Percentiles rank a stretch among this genome's conserved stretches.
These are phyloP conservation scores for Lamellibrachia luymesi DNA, from an alignment of 1,140 invertebrate species.

Conservation along the genomic window DNA sequence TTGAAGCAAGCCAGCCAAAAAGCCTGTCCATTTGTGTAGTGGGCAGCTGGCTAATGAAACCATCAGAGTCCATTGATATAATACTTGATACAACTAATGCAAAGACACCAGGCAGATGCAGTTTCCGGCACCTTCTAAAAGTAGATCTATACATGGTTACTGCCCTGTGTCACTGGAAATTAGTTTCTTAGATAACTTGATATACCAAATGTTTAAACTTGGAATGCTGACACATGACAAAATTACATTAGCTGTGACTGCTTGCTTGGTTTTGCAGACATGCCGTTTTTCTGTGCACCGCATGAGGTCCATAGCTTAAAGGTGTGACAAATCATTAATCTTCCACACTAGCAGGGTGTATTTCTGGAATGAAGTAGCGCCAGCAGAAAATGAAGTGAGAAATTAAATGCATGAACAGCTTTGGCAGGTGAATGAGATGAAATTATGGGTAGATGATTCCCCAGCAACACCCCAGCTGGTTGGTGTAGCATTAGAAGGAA, in stretches of 20 bases:
- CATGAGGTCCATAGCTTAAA: constrained; percentile 4
- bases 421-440: neutral
- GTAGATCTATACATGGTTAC: neutral
- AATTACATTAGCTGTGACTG: neutral
- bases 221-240: neutral
- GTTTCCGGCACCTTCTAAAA: neutral
- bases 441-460: neutral
- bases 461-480: neutral
- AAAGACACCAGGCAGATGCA: neutral
- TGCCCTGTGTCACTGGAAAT: neutral
- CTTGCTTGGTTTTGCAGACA: neutral
- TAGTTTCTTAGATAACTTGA: neutral
- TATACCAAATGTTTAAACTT: neutral
- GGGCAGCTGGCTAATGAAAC: neutral
- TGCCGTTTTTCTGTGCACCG: neutral
- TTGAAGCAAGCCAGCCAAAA: neutral
- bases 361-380: neutral
- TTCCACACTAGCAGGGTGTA: neutral
- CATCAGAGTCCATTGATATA: neutral
- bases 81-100: neutral
- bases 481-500: neutral
- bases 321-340: neutral
- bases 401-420: neutral
- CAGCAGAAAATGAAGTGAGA: neutral
- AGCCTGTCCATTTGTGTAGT: neutral